Evolutionary conservation across 2,797 vertebrate genomes (phyloP).

Genomic region (Onychomys torridus): DNA sequence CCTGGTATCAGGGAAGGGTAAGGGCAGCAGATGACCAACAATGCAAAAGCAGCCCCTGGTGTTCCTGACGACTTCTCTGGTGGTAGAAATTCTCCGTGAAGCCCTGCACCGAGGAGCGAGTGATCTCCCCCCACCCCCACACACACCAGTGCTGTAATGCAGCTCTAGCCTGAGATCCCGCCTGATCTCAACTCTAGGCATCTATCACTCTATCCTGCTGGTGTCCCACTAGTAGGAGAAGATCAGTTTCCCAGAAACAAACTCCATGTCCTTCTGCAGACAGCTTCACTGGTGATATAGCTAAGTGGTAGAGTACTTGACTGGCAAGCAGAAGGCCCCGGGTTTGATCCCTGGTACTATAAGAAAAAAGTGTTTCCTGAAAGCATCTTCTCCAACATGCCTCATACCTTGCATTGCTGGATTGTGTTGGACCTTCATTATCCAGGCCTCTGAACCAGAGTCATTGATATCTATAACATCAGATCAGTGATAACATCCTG

Average conservation of each 20-base stretch:
- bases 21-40: not conserved
- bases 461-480: not conserved
- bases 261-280: not conserved
- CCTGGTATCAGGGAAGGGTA: not conserved
- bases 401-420: not conserved
- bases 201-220: not conserved
- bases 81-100: not conserved
- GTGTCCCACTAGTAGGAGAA: not conserved
- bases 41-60: not conserved
- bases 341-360: not conserved
- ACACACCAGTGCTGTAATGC: not conserved
- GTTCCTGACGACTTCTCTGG: not conserved
- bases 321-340: not conserved
- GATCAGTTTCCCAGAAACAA: not conserved
- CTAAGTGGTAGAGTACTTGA: not conserved
- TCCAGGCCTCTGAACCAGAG: not conserved
- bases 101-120: not conserved
- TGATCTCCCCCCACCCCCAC: rapidly evolving
- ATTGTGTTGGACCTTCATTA: not conserved
- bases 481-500: not conserved
- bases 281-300: not conserved
- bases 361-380: not conserved
- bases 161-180: no score
- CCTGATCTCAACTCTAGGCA: not conserved
- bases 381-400: not conserved